phyloP scores from a whole-genome alignment of 2,888 invertebrate genomes.

The Achlya flavicornis region DNA sequence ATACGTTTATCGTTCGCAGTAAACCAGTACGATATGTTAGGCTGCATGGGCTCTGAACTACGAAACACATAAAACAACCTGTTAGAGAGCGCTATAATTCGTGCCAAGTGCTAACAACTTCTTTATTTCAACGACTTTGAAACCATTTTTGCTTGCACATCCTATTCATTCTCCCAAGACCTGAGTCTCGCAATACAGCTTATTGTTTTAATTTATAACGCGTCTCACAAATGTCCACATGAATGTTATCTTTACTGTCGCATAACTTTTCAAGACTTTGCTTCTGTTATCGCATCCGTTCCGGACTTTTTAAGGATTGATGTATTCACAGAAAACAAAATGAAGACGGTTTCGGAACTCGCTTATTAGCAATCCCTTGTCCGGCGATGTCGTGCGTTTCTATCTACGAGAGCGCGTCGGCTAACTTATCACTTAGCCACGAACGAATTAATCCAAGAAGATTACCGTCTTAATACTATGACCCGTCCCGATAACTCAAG shows the following conservation, averaged over 20 bases:
- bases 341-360: slow-evolving; percentile 43
- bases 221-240: slow-evolving; percentile 52
- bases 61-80: slow-evolving; percentile 61
- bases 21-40: slow-evolving; percentile 69
- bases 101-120: slow-evolving; percentile 40
- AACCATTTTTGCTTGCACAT: slow-evolving; percentile 44
- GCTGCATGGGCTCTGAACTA: slow-evolving; percentile 65
- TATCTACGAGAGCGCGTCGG: slow-evolving; percentile 47
- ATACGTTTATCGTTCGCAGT: slow-evolving; percentile 69
- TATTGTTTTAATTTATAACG: slow-evolving; percentile 69
- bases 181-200: slow-evolving; percentile 46
- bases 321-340: slow-evolving; percentile 47
- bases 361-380: slow-evolving; percentile 47
- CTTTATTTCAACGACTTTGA: slow-evolving; percentile 49
- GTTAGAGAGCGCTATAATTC: slow-evolving; percentile 53
- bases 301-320: slow-evolving; percentile 41
- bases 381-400: slow-evolving; percentile 58
- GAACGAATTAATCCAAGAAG: slow-evolving; percentile 77
- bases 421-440: slow-evolving; percentile 78
- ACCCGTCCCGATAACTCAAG: slow-evolving; percentile 74
- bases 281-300: slow-evolving; percentile 37
- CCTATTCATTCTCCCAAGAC: slow-evolving; percentile 35
- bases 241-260: slow-evolving; percentile 59
- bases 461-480: slow-evolving; percentile 71
- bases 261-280: slow-evolving; percentile 51